Conservation (phyloP, 2,888 invertebrate genomes). For the Hydrotaea diabolus region DNA sequence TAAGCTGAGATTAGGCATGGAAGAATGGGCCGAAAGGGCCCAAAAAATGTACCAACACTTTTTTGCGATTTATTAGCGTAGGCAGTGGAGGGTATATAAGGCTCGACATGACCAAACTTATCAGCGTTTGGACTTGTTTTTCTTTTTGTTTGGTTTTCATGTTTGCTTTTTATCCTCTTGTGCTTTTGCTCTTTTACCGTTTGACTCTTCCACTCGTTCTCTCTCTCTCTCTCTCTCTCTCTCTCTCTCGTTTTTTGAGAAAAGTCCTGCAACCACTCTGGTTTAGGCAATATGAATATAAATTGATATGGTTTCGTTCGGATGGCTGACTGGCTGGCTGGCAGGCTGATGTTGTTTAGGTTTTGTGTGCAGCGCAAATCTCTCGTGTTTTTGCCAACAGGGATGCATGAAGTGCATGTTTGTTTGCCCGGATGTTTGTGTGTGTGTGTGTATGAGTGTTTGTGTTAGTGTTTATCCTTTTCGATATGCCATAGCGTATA, state of each 20-base stretch:
- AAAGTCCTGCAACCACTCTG: not conserved
- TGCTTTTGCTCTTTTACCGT: too few relatives aligned
- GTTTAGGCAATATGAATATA: conserved; percentile 35
- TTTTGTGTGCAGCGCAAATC: not conserved
- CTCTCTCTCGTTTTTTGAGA: not conserved
- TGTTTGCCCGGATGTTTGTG: too few relatives aligned
- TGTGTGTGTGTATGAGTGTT: too few relatives aligned
- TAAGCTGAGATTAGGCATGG: too few relatives aligned
- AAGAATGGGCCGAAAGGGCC: too few relatives aligned
- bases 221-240: not conserved
- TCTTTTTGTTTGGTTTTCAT: not conserved
- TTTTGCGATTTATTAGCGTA: too few relatives aligned
- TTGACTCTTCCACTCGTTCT: too few relatives aligned
- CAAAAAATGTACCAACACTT: too few relatives aligned
- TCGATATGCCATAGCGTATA: conserved; percentile 4
- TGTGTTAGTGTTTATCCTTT: not conserved
- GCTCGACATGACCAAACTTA: too few relatives aligned
- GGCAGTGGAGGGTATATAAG: too few relatives aligned
- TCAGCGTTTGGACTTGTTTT: not conserved
- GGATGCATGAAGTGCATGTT: not conserved
- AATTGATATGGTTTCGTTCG: not conserved
- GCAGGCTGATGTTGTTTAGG: not conserved
- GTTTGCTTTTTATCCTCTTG: not conserved
- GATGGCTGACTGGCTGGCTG: not conserved
- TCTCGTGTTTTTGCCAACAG: not conserved